A percentile compares a stretch with the other conserved stretches of the same genome.
Conservation (phyloP, 2,888 invertebrate species). For the Therioaphis trifolii region DNA sequence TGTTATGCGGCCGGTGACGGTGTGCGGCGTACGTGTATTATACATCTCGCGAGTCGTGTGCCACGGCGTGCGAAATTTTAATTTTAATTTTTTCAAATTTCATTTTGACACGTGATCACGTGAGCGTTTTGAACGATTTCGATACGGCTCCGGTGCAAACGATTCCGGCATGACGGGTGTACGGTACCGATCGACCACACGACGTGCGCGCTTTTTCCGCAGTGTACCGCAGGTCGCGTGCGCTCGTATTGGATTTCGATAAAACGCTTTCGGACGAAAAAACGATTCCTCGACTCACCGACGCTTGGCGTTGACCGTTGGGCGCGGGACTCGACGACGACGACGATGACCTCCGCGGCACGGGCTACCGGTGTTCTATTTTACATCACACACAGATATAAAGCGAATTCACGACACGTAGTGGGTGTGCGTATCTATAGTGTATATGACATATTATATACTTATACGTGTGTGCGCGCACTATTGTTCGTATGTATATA, state of each 20-base stretch:
- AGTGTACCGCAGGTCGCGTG: too few relatives aligned
- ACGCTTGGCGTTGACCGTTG: background rate
- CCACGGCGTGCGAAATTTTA: background rate
- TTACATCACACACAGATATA: background rate
- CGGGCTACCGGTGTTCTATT: constrained; percentile 52
- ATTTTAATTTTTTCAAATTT: too few relatives aligned
- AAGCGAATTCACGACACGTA: constrained; percentile 40
- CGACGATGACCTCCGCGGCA: constrained; percentile 50
- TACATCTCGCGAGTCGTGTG: background rate
- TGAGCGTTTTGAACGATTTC: too few relatives aligned
- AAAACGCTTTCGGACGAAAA: too few relatives aligned
- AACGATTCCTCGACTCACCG: too few relatives aligned
- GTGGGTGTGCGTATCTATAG: background rate
- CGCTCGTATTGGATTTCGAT: too few relatives aligned
- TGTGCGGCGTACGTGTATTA: too few relatives aligned
- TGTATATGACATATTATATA: background rate
- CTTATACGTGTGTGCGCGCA: background rate
- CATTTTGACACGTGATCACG: too few relatives aligned
- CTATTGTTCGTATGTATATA: background rate
- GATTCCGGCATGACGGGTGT: too few relatives aligned
- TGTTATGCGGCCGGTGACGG: background rate
- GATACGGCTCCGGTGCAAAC: too few relatives aligned
- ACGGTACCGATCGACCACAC: too few relatives aligned
- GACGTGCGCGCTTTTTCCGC: too few relatives aligned
- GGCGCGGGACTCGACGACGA: background rate